A percentile compares a stretch with the other conserved stretches of the same genome.
These are phyloP conservation scores for Macrosoma leucophasiata DNA, from an alignment of 2,888 invertebrate species.

Conservation along the genomic window DNA sequence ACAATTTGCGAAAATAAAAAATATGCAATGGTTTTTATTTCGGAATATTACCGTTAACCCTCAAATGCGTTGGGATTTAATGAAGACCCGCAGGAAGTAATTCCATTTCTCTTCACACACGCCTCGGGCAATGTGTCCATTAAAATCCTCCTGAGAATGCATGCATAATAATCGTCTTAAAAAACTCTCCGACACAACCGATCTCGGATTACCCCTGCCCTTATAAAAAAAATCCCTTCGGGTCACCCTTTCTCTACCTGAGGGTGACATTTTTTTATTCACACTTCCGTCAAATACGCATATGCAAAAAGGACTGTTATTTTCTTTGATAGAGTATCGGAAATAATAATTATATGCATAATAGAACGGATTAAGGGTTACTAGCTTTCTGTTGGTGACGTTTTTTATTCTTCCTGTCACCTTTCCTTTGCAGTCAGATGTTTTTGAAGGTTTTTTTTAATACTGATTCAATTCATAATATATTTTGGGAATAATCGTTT, in stretches of 20 bases:
- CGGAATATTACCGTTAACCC: constrained; percentile 42
- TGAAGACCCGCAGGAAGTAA: constrained; percentile 49
- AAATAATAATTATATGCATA: constrained; percentile 76
- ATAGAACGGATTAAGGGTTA: constrained; percentile 70
- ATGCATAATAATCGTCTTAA: constrained; percentile 66
- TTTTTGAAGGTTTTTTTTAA: constrained; percentile 31
- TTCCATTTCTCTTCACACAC: constrained; percentile 40
- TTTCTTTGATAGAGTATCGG: constrained; percentile 71
- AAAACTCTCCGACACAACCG: constrained; percentile 48
- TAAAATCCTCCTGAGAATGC: constrained; percentile 73
- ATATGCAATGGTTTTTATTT: no score
- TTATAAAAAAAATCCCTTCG: constrained; percentile 51
- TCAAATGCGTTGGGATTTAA: constrained; percentile 37
- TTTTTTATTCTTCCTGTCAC: constrained; percentile 63
- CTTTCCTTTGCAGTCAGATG: constrained; percentile 61
- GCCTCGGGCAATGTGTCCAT: constrained; percentile 52
- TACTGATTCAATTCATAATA: constrained; percentile 24
- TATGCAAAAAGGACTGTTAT: constrained; percentile 73
- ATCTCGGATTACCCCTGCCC: constrained; percentile 59
- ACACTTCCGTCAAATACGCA: constrained; percentile 69
- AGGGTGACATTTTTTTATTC: constrained; percentile 72
- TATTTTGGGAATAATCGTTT: no score
- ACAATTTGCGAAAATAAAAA: no score
- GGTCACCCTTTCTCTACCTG: constrained; percentile 66
- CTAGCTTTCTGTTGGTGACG: constrained; percentile 51